A percentile compares a stretch with the other conserved stretches of the same genome.
Evolutionary conservation across 2,113 vertebrate species (phyloP).

Genomic region (Trichechus manatus): DNA sequence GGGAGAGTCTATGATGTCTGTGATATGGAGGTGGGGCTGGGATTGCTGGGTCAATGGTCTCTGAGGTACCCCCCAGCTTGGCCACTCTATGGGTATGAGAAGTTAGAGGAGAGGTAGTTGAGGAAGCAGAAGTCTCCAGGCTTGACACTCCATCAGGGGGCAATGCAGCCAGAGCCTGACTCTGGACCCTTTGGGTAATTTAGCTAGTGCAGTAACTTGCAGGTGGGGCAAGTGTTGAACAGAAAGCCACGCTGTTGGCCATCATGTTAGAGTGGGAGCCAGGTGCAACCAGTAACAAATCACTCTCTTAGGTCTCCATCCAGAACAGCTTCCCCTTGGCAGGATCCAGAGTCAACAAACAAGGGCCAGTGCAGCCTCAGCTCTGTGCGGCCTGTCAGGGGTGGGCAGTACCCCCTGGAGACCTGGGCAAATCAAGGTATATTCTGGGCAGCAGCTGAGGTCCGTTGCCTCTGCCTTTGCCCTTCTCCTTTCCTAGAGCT

Average conservation of each 20-base stretch:
- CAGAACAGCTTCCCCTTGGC: conserved; percentile 59
- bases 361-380: neutral
- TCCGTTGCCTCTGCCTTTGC: neutral
- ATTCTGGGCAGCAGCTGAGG: neutral
- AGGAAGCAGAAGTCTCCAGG: neutral
- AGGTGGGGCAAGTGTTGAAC: neutral
- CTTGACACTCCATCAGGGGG: conserved; percentile 17
- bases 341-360: conserved; percentile 56
- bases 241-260: neutral
- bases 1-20: neutral
- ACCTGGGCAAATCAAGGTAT: neutral
- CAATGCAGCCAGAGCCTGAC: neutral
- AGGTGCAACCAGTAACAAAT: neutral
- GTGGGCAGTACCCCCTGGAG: neutral
- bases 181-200: neutral
- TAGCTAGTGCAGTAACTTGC: neutral
- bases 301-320: neutral
- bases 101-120: neutral
- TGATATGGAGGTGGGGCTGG: neutral
- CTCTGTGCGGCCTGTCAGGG: neutral
- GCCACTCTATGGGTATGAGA: neutral
- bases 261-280: neutral
- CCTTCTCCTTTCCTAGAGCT: neutral
- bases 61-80: neutral
- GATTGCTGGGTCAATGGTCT: neutral